phyloP scores from a whole-genome alignment of 2,797 vertebrate genomes.

The Neosalanx taihuensis region DNA sequence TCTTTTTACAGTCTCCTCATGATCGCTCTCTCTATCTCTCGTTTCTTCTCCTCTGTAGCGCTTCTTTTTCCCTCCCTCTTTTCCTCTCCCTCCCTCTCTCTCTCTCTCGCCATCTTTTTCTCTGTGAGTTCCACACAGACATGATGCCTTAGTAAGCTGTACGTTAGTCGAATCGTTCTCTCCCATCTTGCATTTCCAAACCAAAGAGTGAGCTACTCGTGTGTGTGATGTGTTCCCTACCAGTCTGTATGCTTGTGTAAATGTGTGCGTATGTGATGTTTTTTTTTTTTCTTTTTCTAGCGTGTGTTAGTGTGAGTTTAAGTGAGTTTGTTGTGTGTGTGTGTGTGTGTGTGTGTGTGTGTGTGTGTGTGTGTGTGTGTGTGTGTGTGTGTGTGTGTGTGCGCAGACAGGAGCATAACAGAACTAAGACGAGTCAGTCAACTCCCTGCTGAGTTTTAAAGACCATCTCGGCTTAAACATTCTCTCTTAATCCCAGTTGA shows the following conservation, averaged over 20 bases:
- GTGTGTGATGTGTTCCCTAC: no score
- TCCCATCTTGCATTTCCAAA: background rate
- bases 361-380: no score
- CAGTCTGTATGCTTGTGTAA: no score
- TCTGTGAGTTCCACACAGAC: background rate
- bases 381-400: background rate
- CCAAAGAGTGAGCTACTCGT: no score
- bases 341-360: no score
- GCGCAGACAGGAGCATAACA: background rate
- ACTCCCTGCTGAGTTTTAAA: constrained; percentile 18
- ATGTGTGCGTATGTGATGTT: no score
- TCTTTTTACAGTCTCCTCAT: background rate
- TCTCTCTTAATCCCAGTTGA: constrained; percentile 22
- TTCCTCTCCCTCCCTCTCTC: background rate
- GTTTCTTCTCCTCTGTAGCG: background rate
- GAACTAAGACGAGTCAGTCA: constrained; percentile 18
- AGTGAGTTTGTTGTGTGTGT: no score
- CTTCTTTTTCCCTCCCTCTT: background rate
- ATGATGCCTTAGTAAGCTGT: no score
- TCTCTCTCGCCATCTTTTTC: background rate
- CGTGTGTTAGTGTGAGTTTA: no score
- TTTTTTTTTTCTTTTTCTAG: no score
- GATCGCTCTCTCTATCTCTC: background rate
- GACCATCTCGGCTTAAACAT: constrained; percentile 15
- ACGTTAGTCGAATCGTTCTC: background rate